A percentile compares a stretch with the other conserved stretches of the same genome.
These are phyloP conservation scores for Galbula dea DNA, from an alignment of 2,113 vertebrate species.

Conservation along the genomic window DNA sequence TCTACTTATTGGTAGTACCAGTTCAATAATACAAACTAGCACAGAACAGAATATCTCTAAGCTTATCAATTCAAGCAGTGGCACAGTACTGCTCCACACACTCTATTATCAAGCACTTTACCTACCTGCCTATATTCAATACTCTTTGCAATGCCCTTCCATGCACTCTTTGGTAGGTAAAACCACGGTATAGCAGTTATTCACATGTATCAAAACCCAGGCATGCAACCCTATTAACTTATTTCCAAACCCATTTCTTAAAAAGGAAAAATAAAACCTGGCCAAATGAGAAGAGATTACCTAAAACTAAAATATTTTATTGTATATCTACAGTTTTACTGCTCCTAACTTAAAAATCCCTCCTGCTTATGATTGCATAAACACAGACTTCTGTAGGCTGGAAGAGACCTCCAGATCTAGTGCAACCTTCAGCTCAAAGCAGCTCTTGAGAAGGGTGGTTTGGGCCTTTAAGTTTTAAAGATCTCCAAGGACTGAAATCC, in stretches of 20 bases:
- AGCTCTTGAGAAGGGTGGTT: neutral
- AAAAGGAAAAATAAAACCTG: neutral
- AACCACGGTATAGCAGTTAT: neutral
- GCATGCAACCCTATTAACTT: neutral
- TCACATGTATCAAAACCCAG: neutral
- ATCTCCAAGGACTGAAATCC: neutral
- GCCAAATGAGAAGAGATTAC: neutral
- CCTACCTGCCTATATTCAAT: neutral
- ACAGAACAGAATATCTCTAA: neutral
- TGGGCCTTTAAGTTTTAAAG: neutral
- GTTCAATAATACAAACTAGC: neutral
- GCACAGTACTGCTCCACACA: neutral
- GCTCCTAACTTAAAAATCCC: neutral
- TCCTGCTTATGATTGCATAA: neutral
- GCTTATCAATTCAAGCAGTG: neutral
- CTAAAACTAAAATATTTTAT: neutral
- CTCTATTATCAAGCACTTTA: neutral
- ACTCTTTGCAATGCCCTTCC: neutral
- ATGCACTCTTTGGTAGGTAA: neutral
- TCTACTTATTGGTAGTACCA: neutral
- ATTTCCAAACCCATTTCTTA: neutral
- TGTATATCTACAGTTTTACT: neutral
- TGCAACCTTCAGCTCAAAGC: neutral
- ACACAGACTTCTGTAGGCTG: neutral
- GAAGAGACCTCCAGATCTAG: neutral